Conservation (phyloP, 2,888 invertebrate genomes). For the Chloroclysta siterata region DNA sequence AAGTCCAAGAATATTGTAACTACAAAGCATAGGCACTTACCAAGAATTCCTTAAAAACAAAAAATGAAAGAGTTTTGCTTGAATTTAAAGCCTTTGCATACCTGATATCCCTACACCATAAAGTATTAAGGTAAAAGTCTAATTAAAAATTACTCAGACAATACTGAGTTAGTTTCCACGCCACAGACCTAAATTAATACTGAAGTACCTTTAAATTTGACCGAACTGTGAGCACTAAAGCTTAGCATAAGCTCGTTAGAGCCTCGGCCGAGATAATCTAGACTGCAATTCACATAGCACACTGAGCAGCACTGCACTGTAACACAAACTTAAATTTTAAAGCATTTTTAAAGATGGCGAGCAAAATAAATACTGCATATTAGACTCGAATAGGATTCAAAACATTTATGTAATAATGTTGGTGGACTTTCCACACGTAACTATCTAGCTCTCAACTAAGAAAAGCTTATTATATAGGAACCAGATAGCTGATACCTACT, state of each 20-base stretch:
- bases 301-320: constrained; percentile 36
- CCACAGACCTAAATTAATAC: neutral
- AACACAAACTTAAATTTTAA: constrained; percentile 27
- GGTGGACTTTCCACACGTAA: no score
- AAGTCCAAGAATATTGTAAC: no score
- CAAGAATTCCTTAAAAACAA: no score
- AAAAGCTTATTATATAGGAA: no score
- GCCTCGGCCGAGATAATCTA: constrained; percentile 22
- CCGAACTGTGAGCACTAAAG: constrained; percentile 28
- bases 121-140: neutral
- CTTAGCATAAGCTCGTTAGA: constrained; percentile 26
- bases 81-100: no score
- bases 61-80: no score
- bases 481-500: no score
- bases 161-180: neutral
- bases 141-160: neutral
- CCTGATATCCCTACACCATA: no score
- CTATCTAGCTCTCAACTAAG: no score
- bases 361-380: constrained; percentile 16
- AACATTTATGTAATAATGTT: no score
- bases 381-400: no score
- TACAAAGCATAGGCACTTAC: no score
- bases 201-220: constrained; percentile 25
- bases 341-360: constrained; percentile 12
- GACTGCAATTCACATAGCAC: constrained; percentile 32